Evolutionary conservation across 2,113 vertebrate species (phyloP).

Genomic region (Sorex araneus): DNA sequence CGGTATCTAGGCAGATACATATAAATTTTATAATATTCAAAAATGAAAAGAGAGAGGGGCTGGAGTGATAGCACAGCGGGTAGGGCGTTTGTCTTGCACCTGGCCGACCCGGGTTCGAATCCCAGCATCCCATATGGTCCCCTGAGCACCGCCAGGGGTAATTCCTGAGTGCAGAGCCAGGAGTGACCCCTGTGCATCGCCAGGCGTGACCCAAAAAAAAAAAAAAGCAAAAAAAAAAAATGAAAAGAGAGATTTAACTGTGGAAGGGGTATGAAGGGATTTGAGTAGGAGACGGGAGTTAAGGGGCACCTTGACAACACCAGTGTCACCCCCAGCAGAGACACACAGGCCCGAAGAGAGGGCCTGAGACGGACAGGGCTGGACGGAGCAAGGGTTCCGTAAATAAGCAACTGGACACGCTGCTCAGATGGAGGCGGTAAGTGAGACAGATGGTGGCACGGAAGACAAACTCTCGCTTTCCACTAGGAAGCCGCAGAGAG

Average conservation of each 20-base stretch:
- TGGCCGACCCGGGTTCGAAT: no score
- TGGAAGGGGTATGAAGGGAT: background rate
- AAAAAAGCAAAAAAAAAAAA: no score
- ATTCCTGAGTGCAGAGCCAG: no score
- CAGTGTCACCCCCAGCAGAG: background rate
- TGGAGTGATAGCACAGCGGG: no score
- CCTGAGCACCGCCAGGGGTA: no score
- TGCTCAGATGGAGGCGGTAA: background rate
- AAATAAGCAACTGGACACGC: background rate
- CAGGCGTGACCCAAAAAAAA: no score
- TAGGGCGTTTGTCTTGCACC: no score
- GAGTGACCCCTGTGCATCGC: no score
- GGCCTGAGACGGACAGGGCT: background rate
- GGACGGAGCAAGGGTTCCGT: background rate
- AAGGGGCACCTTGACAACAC: background rate
- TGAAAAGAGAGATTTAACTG: background rate
- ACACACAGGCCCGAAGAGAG: background rate
- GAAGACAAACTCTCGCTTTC: background rate
- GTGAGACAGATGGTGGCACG: background rate
- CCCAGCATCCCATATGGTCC: no score
- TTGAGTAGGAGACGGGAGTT: background rate
- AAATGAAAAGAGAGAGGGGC: conserved; percentile 19
- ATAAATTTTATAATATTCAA: background rate
- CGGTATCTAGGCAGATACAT: no score
- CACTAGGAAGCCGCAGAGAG: accelerated